Base-by-base conservation (phyloP, 2,113 vertebrate genomes). In the Isichthys henryi region DNA sequence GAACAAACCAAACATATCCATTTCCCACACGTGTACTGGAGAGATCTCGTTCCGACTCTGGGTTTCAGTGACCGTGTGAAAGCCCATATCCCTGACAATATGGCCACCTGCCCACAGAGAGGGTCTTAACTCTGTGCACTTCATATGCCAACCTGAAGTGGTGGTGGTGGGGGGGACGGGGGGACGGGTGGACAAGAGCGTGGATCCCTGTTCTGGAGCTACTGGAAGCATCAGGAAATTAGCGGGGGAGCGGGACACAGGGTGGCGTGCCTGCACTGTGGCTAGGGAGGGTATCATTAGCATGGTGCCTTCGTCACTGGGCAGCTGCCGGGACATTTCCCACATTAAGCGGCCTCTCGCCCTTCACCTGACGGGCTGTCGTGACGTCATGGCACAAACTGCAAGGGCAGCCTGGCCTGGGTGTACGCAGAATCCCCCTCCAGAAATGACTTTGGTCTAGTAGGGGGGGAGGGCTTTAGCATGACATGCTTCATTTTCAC, bases 271-370 rank as follows among this genome's bases (percentile, higher is more conserved):
- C 88, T 50, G 13, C 84, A 88, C 82, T 0, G 70, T 0, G 15
- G 6, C 92, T 92, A 88, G 88, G 88, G 93, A 93, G n/a, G n/a
- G 92, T 91, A 88, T 90, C 86, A 86, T 88, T 89, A 88, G 83
- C 86, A 3, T 89, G 66, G 23, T 21, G 27, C 90, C 92, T 92
- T 93, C 93, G 93, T 92, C 91, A 95, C 93, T 88, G 90, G 92
- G 92, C 93, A 93, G 94, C 17, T 93, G 90, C 93, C 90, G 90
- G 35, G 23, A 87, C 52, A 48, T 91, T 95, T 93, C 92, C 92
- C 91, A 91, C 94, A 95, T 95, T 95, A 93, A 94, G 95, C 94
- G 93, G 0, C 35, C 94, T 94, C 93, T 92, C 95, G 92, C 93
- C 91, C 91, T 92, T 88, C 39, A 84, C 50, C 62, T 46, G 46